These are phyloP conservation scores for Camptogramma bilineatum DNA, from an alignment of 2,888 invertebrate genomes.

Conservation along the genomic window DNA sequence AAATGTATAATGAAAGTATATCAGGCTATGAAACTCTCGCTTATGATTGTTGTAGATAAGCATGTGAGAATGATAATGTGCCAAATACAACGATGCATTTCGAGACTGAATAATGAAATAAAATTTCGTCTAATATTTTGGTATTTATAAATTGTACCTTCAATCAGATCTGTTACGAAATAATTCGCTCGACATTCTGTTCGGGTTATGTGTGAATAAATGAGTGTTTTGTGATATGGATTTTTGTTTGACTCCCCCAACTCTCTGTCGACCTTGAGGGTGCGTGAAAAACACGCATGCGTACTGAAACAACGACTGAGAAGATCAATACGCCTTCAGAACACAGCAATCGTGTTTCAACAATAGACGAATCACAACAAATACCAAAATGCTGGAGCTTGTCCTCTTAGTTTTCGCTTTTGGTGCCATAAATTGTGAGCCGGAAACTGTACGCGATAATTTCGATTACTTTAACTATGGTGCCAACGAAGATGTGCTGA, in stretches of 20 bases:
- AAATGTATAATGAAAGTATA: constrained; percentile 23
- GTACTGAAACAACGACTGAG: constrained; percentile 52
- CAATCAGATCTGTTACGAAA: constrained; percentile 46
- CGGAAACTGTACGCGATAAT: constrained; percentile 78
- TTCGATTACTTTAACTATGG: constrained; percentile 80
- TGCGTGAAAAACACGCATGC: constrained; percentile 70
- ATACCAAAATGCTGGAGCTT: constrained; percentile 66
- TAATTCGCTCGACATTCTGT: constrained; percentile 58
- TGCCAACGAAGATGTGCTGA: constrained; percentile 70
- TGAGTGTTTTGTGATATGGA: constrained; percentile 57
- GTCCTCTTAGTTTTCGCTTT: constrained; percentile 58
- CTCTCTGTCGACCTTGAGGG: constrained; percentile 64
- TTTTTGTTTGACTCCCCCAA: constrained; percentile 55
- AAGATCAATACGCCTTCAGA: constrained; percentile 68
- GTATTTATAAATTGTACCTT: constrained; percentile 51
- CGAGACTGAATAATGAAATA: constrained; percentile 80
- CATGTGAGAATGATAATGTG: constrained; percentile 52
- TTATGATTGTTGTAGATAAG: constrained; percentile 43
- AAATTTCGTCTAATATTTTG: constrained; percentile 80
- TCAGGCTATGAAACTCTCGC: constrained; percentile 36
- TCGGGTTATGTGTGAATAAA: constrained; percentile 68
- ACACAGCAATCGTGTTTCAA: constrained; percentile 56
- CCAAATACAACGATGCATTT: constrained; percentile 72
- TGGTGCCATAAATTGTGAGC: constrained; percentile 68
- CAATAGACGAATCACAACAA: constrained; percentile 66